phyloP scores from a whole-genome alignment of 2,797 vertebrate genomes.

The Alosa sapidissima region DNA sequence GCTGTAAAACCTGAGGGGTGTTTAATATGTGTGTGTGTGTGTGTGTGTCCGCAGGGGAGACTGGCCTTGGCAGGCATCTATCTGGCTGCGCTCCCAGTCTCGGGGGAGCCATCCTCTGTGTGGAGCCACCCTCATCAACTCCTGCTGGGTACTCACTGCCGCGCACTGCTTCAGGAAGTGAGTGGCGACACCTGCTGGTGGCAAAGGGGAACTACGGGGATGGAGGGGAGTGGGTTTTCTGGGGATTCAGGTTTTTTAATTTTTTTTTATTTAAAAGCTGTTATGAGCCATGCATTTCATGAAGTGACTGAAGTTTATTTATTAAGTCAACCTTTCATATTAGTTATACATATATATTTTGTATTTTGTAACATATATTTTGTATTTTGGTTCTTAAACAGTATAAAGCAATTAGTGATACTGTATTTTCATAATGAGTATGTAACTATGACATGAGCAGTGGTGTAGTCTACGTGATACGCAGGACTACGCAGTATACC shows the following conservation, averaged over 20 bases:
- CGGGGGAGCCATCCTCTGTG: conserved; percentile 79
- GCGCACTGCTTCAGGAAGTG: conserved; percentile 90
- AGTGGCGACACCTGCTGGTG: conserved; percentile 50
- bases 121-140: conserved; percentile 85
- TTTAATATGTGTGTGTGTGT: conserved; percentile 15
- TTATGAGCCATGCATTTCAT: neutral
- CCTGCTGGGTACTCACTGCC: conserved; percentile 89
- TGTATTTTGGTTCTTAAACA: too few relatives aligned
- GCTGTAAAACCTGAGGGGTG: neutral
- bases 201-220: neutral
- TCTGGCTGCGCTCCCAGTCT: conserved; percentile 78
- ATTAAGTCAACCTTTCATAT: too few relatives aligned
- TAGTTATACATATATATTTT: too few relatives aligned
- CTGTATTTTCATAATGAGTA: too few relatives aligned
- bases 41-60: conserved; percentile 69
- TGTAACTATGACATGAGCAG: too few relatives aligned
- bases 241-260: neutral
- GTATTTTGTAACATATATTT: too few relatives aligned
- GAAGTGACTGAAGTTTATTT: too few relatives aligned
- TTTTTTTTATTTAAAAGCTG: too few relatives aligned
- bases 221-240: neutral
- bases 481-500: too few relatives aligned
- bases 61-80: conserved; percentile 90
- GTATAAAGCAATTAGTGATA: too few relatives aligned
- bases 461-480: too few relatives aligned